Base-by-base conservation (phyloP, 1,140 invertebrate species). In the Drosophila gunungcola region DNA sequence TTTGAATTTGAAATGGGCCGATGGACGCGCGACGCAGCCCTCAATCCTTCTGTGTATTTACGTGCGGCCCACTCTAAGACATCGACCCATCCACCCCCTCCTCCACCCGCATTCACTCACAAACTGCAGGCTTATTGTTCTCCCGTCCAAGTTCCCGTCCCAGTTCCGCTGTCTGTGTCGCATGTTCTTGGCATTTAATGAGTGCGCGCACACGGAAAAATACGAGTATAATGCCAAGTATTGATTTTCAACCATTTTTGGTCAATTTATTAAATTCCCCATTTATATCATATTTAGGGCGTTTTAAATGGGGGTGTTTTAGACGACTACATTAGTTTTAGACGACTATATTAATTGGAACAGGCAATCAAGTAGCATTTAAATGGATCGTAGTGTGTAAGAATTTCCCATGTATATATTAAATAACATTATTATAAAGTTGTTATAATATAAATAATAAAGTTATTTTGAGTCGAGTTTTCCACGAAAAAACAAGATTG, bases 121-220 rank as follows among this genome's bases (percentile, higher is more conserved):
- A 48, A 56, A 58, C 42, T 73, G 72, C 54, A 45, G 61, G 53
- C 43, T 45, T 41, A 82, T 81, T 78, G 79, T 82, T 82, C 57
- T 63, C 55, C 43, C 45, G 46, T 54, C 38, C 39, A 27, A 43
- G 62, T 36, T 63, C n/a, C 43, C 36, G 43, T 29, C 57, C 62
- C 57, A 46, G 32, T 43, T 45, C 46, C 60, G 39, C 11, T 67
- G 62, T 46, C 62, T 65, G 10, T 75, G 69, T 76, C 62, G 73
- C 70, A 73, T 79, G 63, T 76, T 83, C 79, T 88, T 86, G 83
- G 79, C 72, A 88, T 88, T 88, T 82, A 83, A 80, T 88, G 83
- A 68, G 61, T 64, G 56, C 65, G 56, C 63, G 68, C 73, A 61
- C 61, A 51, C 45, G 60, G 32, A 9, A 64, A 67, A 63, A 65